Evolutionary conservation across 2,888 invertebrate species (phyloP).

Genomic region (Amphipyra tragopoginis): DNA sequence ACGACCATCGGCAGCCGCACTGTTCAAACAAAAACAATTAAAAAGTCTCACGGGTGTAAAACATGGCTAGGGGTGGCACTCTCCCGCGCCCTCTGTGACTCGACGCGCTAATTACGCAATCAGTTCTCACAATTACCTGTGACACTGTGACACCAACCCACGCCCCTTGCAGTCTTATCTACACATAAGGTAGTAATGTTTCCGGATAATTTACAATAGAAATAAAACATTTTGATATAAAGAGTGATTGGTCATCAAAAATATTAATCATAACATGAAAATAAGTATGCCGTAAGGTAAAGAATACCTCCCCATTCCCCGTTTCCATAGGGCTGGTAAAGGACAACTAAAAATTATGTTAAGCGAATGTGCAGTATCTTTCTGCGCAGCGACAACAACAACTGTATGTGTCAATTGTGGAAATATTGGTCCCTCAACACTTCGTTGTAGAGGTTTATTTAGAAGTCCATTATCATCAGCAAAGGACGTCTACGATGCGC

Average conservation of each 20-base stretch:
- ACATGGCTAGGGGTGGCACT: constrained; percentile 73
- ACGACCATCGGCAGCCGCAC: constrained; percentile 39
- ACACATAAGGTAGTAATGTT: constrained; percentile 30
- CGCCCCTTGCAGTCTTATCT: constrained; percentile 50
- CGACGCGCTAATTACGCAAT: constrained; percentile 87
- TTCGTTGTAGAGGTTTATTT: too few relatives aligned
- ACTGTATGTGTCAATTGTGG: too few relatives aligned
- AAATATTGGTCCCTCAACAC: too few relatives aligned
- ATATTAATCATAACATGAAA: too few relatives aligned
- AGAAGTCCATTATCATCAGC: background rate
- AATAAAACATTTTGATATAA: constrained; percentile 1
- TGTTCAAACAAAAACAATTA: constrained; percentile 78
- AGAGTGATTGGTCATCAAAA: background rate
- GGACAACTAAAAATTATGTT: too few relatives aligned
- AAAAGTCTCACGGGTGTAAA: constrained; percentile 85
- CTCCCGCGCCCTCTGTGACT: constrained; percentile 86
- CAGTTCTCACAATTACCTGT: constrained; percentile 88
- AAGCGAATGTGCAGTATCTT: too few relatives aligned
- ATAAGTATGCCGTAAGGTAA: too few relatives aligned
- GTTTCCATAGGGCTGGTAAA: too few relatives aligned
- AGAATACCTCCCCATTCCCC: too few relatives aligned
- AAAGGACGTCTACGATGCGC: too few relatives aligned
- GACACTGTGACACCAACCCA: constrained; percentile 62
- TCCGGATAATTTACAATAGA: constrained; percentile 23
- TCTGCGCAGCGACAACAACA: too few relatives aligned